These are phyloP conservation scores for Nemopilema nomurai DNA, from an alignment of 30 jellyfish, hydroid and myxozoan genomes.

Conservation along the genomic window DNA sequence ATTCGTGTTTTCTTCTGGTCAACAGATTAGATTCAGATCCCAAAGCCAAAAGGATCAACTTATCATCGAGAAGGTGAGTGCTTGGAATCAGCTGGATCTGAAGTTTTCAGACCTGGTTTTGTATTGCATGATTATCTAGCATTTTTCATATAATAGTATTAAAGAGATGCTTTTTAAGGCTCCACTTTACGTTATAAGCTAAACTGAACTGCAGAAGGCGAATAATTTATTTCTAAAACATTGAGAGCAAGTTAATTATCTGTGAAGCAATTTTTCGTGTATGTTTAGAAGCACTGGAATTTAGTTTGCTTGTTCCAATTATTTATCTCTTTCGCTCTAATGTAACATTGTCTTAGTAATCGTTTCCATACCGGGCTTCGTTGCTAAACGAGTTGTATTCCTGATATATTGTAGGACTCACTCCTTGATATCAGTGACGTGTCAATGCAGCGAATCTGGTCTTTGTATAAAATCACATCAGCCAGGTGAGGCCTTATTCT, in stretches of 20 bases:
- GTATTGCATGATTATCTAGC: no score
- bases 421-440: conserved; percentile 78
- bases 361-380: no score
- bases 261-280: no score
- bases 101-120: not conserved
- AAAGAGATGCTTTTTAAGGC: no score
- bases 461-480: conserved; percentile 55
- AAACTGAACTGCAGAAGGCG: no score
- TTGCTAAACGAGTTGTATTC: not conserved
- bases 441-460: conserved; percentile 86
- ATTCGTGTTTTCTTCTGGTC: not conserved
- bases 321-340: not conserved
- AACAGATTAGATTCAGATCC: conserved; percentile 35
- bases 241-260: no score
- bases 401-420: conserved; percentile 56
- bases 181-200: no score
- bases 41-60: conserved; percentile 41
- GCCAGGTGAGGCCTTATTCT: conserved; percentile 50
- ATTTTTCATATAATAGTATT: no score
- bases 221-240: no score
- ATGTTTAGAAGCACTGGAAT: no score
- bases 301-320: no score
- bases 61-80: conserved; percentile 24
- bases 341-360: not conserved
- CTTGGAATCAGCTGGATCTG: not conserved